Evolutionary conservation across 2,888 invertebrate genomes (phyloP), one percentile per base, ranked within the genome.

Genomic region (Tenthredo distinguenda): DNA sequence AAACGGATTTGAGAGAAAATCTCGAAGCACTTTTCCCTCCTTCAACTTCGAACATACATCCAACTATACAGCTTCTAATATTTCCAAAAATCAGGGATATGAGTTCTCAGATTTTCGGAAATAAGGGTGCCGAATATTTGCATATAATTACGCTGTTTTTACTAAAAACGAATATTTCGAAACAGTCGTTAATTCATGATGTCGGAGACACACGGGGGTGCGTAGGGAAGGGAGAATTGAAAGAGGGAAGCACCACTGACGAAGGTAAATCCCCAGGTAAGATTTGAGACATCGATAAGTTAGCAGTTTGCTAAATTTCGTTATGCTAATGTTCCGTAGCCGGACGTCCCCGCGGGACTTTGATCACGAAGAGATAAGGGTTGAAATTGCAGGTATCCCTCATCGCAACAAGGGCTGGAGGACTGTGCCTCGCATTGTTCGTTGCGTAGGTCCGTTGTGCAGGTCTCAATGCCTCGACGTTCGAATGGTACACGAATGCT

Each of bases 301-400:
- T 21, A 55, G 34, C 6, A 62, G 81, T 62, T 40, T 71, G 47
- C 26, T 65, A 50, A 68, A 68, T 83, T 47, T 83, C 43, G 43
- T 83, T 71, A 83, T 83, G 83, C 83, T 83, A 83, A 83, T 83
- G 83, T 83, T 68, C 47, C 6, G 58, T 50, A 83, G 68, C 83
- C 68, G 83, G 47, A 71, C 68, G 83, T 83, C 68, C 76, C 79
- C 79, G 79, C 85, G 85, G 86, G 81, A 87, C 84, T 84, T 83
- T 87, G 93, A 92, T 93, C 89, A 91, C 71, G 83, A 91, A 74
- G 84, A 87, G 93, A 93, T 93, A 92, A 90, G 89, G 85, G 85
- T 87, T 88, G 88, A 90, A 92, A 92, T 92, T 92, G 91, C 92
- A 92, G 93, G 93, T 93, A 93, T 92, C 83, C 83, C 68, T 50